These are phyloP conservation scores for Oryzias curvinotus DNA, from an alignment of 2,113 vertebrate genomes.

Conservation along the genomic window DNA sequence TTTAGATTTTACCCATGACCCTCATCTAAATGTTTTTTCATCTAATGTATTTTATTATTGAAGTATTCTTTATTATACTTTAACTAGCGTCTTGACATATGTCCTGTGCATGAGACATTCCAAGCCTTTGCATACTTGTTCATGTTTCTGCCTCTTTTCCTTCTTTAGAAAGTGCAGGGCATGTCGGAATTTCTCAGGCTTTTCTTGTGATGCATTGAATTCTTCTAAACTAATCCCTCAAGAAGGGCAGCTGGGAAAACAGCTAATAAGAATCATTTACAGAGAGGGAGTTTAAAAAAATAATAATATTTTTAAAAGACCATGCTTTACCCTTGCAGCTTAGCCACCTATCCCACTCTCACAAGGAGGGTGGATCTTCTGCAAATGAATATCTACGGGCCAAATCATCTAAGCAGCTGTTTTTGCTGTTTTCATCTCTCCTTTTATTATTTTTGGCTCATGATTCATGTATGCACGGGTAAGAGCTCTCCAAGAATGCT, in stretches of 20 bases:
- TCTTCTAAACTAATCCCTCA: slow-evolving; percentile 45
- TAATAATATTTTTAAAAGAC: background rate
- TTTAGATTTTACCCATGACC: no score
- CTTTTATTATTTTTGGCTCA: slow-evolving; percentile 63
- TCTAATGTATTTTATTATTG: no score
- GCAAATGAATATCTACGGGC: slow-evolving; percentile 39
- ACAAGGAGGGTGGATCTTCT: slow-evolving; percentile 50
- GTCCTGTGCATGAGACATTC: no score
- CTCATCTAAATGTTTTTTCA: no score
- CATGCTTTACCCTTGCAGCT: slow-evolving; percentile 22
- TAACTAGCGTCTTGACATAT: no score
- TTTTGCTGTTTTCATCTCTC: slow-evolving; percentile 28
- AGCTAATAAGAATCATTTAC: slow-evolving; percentile 63
- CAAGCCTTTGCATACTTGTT: background rate
- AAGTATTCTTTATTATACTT: no score
- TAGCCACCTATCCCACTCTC: slow-evolving; percentile 21
- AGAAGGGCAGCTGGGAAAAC: slow-evolving; percentile 76
- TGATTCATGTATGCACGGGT: slow-evolving; percentile 28
- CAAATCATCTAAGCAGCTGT: slow-evolving; percentile 51
- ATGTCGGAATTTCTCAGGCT: background rate
- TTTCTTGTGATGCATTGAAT: slow-evolving; percentile 41
- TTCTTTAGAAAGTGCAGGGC: slow-evolving; percentile 8
- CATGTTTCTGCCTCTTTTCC: background rate
- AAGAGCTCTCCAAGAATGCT: slow-evolving; percentile 56
- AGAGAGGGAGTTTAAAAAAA: slow-evolving; percentile 44